Base-by-base conservation (phyloP, 2,888 invertebrate genomes). In the Helicoverpa assulta region DNA sequence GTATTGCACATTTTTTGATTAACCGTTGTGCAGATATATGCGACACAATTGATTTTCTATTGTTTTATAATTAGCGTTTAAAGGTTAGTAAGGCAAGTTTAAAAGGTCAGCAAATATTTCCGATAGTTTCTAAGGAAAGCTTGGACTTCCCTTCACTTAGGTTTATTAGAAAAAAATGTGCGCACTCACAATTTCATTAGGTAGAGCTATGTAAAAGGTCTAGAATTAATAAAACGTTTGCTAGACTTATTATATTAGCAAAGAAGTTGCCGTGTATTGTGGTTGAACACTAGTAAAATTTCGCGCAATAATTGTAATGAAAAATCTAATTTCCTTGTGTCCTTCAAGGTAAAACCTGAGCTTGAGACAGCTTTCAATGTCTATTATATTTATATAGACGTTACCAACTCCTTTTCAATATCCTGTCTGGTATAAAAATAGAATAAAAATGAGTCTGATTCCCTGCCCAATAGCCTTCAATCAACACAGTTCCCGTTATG, bases 401-500 rank as follows among this genome's bases (percentile, higher is more conserved):
- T 16, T n/a, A 26, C 26, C 26, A 4, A 47, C 47, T n/a, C 47
- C n/a, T 47, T 47, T 47, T 47, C 47, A 47, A 47, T 47, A 47
- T 47, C 47, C 47, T 47, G n/a, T 7, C 47, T 47, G 47, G 16
- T n/a, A 47, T 47, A 47, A 47, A 47, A 47, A 47, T 47, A 47
- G n/a, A 5, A n/a, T 6, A 47, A 47, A 29, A 47, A 16, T 5
- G 60, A 10, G 33, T 40, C 16, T 53, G 60, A 12, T 55, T 18
- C 52, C 50, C 55, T 47, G 50, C 67, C 59, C 47, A 53, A n/a
- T 47, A 53, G 54, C 70, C 65, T 77, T 56, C 29, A 50, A 55
- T 52, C 54, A 33, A 12, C 51, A 14, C 12, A 40, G 65, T 21
- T 76, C 55, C 76, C 70, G 78, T 78, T 76, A 62, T 43, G 62